phyloP scores from a whole-genome alignment of 2,113 vertebrate genomes.

The Malurus melanocephalus region DNA sequence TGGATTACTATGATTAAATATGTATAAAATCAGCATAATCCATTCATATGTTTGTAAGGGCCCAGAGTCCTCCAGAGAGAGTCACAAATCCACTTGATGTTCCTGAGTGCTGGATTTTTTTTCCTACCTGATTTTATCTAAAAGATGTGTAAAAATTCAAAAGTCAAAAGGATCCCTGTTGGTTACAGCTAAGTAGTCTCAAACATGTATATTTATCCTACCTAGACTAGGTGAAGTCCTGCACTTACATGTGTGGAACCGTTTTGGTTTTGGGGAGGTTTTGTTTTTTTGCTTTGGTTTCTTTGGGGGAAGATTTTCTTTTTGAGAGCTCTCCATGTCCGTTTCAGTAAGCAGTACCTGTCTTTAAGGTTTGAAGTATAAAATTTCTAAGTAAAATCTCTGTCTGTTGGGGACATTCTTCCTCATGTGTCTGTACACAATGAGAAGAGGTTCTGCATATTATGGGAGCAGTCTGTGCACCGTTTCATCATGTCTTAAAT shows the following conservation, averaged over 20 bases:
- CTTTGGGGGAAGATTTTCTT: neutral
- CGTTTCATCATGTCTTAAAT: neutral
- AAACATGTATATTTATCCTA: neutral
- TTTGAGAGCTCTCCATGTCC: neutral
- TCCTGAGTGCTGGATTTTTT: conserved; percentile 43
- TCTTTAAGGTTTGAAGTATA: neutral
- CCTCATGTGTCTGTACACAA: neutral
- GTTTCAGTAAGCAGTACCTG: neutral
- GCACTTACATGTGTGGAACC: neutral
- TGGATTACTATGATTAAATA: conserved; percentile 36
- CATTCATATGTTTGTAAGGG: conserved; percentile 37
- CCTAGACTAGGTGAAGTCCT: neutral
- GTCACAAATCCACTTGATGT: conserved; percentile 52
- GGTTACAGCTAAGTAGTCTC: conserved; percentile 12
- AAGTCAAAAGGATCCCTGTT: conserved; percentile 42
- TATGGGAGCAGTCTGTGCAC: neutral
- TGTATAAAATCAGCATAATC: conserved; percentile 63
- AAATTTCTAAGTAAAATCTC: neutral
- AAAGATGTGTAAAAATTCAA: conserved; percentile 57
- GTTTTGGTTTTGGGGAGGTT: neutral
- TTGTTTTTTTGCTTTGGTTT: neutral
- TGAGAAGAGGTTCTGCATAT: neutral
- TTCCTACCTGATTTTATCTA: conserved; percentile 36
- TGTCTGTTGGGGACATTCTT: neutral
- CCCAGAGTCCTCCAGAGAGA: conserved; percentile 29